A percentile compares a stretch with the other conserved stretches of the same genome.
Conservation (phyloP, 2,888 invertebrate genomes). For the Dioctria linearis region DNA sequence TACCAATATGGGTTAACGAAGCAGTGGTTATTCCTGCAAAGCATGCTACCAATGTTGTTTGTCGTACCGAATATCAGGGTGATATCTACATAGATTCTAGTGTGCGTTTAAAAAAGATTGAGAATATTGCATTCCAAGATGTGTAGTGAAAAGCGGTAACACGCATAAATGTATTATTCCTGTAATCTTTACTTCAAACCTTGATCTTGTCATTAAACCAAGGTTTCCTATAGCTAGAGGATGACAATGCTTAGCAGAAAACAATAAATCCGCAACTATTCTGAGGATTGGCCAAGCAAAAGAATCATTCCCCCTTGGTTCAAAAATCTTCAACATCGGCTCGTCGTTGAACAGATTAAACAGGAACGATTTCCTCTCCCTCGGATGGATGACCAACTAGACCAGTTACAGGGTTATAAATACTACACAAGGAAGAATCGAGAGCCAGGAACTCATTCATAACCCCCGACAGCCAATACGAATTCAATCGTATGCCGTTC, state of each 20-base stretch:
- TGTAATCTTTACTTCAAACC: background rate
- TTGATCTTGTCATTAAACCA: conserved; percentile 8
- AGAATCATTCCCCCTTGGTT: conserved; percentile 59
- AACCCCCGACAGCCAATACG: conserved; percentile 60
- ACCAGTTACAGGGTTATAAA: conserved; percentile 48
- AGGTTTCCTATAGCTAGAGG: background rate
- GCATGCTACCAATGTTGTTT: too few species aligned
- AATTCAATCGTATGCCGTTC: conserved; percentile 55
- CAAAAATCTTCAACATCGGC: conserved; percentile 15
- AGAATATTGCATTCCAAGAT: conserved; percentile 11
- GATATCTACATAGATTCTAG: too few species aligned
- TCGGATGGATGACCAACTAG: conserved; percentile 63
- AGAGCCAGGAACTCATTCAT: conserved; percentile 61
- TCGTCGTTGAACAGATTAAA: conserved; percentile 11
- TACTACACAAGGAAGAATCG: conserved; percentile 55
- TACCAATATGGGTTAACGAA: too few species aligned
- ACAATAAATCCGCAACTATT: background rate
- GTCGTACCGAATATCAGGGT: too few species aligned
- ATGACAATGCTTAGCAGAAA: background rate
- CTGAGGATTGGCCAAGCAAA: background rate
- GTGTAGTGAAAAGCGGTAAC: background rate
- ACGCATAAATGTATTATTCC: background rate
- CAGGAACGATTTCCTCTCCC: conserved; percentile 50
- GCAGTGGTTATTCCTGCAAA: too few species aligned
- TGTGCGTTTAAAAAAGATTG: background rate